Evolutionary conservation across 1,140 invertebrate species (phyloP), one percentile per base, ranked within the genome.

Genomic region (Drosophila simulans): DNA sequence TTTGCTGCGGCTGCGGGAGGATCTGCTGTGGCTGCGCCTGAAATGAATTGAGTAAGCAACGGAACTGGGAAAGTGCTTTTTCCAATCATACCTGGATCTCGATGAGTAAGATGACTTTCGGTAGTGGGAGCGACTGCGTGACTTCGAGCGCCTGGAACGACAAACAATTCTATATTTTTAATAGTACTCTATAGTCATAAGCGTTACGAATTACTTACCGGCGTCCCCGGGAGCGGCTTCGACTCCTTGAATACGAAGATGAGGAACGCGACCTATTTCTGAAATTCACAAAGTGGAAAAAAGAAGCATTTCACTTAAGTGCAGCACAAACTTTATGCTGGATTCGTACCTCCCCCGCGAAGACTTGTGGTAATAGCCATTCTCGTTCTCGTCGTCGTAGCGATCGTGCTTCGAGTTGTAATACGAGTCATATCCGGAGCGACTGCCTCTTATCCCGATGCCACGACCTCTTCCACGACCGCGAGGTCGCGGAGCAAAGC

Each of bases 141-240:
- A 80, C 43, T 83, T 72, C 5, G 83, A 88, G 17, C 84, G 80
- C 25, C 85, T 92, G 11, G 79, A 89, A 66, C 84, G 84, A 63
- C 82, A 86, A 13, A 88, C 78, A 11, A 88, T 57, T 42, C 80
- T 88, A 53, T 42, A 39, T 51, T 51, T 34, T 17, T 34, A 34
- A 51, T 51, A 51, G n/a, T 72, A 48, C 78, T 34, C 59, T 13
- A 7, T 15, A 57, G 42, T 62, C 31, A 17, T 0, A 37, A 58
- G 12, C 12, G 0, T 22, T 3, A 17, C 11, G 40, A 10, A 15
- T 22, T 54, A 80, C 80, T 81, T 70, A 90, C 62, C 83, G 74
- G 7, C 74, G 89, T 34, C 92, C 93, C 7, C 92, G 80, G 5
- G 92, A 93, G 13, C 91, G 92, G 20, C 92, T 93, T 2, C 93